These are phyloP conservation scores for Rostratula benghalensis DNA, from an alignment of 2,113 vertebrate genomes.

Conservation along the genomic window DNA sequence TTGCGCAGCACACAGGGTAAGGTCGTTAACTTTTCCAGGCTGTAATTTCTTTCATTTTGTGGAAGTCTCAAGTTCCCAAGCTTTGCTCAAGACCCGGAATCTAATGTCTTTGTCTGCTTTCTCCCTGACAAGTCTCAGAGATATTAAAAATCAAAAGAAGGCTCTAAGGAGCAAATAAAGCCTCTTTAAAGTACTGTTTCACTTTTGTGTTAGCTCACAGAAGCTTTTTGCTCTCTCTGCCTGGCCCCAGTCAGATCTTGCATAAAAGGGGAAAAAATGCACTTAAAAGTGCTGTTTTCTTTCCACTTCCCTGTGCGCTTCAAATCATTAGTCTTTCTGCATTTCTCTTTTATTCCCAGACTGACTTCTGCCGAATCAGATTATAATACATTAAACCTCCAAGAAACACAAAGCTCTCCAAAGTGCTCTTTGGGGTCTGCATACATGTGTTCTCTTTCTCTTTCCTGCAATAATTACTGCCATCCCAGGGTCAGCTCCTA, in stretches of 20 bases:
- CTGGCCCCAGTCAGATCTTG: constrained; percentile 53
- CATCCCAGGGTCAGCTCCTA: constrained; percentile 18
- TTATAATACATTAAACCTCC: constrained; percentile 69
- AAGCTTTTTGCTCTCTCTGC: constrained; percentile 56
- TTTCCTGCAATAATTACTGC: constrained; percentile 31
- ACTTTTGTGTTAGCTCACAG: constrained; percentile 49
- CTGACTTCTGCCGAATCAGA: constrained; percentile 65
- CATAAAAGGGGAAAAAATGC: constrained; percentile 43
- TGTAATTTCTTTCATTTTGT: constrained; percentile 39
- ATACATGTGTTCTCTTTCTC: not conserved
- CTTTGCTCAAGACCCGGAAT: constrained; percentile 51
- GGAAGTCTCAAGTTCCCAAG: constrained; percentile 38
- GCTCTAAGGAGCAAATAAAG: constrained; percentile 62
- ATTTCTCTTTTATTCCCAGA: constrained; percentile 69
- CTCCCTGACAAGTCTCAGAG: constrained; percentile 60
- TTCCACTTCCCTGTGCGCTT: constrained; percentile 28
- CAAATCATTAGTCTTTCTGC: constrained; percentile 67
- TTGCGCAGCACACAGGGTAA: not conserved
- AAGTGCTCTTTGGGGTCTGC: constrained; percentile 55
- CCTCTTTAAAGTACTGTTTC: constrained; percentile 55
- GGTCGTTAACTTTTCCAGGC: constrained; percentile 32
- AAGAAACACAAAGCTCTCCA: constrained; percentile 67
- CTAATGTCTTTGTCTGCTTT: constrained; percentile 55
- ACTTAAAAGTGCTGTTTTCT: constrained; percentile 55
- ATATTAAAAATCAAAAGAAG: constrained; percentile 70